Evolutionary conservation across 2,113 vertebrate genomes (phyloP), one percentile per base, ranked within the genome.

Genomic region (Oenanthe melanoleuca): DNA sequence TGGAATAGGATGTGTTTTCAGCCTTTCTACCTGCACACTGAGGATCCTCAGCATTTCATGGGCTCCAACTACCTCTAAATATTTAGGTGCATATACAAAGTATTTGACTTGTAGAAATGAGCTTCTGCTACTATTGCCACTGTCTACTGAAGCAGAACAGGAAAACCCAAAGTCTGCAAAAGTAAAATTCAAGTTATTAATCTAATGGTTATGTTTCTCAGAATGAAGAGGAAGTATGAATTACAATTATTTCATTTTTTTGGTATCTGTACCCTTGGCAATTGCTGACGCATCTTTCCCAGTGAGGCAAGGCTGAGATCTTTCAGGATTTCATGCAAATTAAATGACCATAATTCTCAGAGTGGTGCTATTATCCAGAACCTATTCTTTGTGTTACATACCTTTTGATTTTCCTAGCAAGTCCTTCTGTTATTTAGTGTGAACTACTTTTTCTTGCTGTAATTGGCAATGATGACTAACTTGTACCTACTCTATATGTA

Each of bases 181-280:
- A 80, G 65, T 92, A 81, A 84, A 79, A 81, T 80, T 91, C 31
- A 59, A 91, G 56, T 70, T 78, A 74, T 77, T 93, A 91, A 64
- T 40, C 42, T 71, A 60, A 12, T 71, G n/a, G 34, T 79, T 91
- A 16, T 60, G 12, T 84, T 92, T 81, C 40, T 86, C 26, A 85
- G 65, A 74, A 92, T 82, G 40, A 91, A 71, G 18, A 86, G 49
- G 18, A 70, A 60, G n/a, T 2, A 1, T 77, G 53, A 86, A 67
- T 71, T 84, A 33, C 24, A 84, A 29, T 47, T 40, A 66, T 66
- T 56, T 78, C 17, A 2, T 18, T 50, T 50, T 64, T 71, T 86
- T 92, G 64, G 28, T 34, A 70, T 52, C 44, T 86, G 7, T 78
- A 60, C 53, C 28, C 31, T 71, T 66, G 57, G n/a, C 75, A 91